Evolutionary conservation across 1,140 invertebrate species (phyloP).

Genomic region (Papilio aristodemus): DNA sequence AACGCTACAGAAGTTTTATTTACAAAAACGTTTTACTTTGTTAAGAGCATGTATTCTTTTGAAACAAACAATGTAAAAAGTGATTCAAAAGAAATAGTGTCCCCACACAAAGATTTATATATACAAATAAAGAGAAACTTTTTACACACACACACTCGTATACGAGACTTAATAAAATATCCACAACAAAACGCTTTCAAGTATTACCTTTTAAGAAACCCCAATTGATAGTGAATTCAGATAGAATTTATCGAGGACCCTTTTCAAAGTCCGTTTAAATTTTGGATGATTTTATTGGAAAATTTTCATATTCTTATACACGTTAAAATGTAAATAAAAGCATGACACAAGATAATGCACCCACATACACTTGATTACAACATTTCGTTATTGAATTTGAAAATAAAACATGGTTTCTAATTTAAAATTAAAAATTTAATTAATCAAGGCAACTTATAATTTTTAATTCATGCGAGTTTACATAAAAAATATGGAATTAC

Average conservation of each 20-base stretch:
- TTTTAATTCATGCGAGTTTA: too few species aligned
- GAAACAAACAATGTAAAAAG: conserved; percentile 7
- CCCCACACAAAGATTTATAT: conserved; percentile 6
- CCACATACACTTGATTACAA: too few species aligned
- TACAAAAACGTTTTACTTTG: conserved; percentile 22
- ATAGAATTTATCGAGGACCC: conserved; percentile 7
- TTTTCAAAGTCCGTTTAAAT: background rate
- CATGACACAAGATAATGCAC: too few species aligned
- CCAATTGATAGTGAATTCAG: conserved; percentile 19
- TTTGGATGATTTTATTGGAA: conserved; percentile 7
- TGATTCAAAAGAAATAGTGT: conserved; percentile 3
- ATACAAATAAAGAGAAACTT: conserved; percentile 13
- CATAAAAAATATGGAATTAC: too few species aligned
- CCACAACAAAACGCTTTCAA: conserved; percentile 13
- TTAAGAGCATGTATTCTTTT: conserved; percentile 7
- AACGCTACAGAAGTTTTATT: conserved; percentile 16
- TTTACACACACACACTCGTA: background rate
- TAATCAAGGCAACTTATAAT: too few species aligned
- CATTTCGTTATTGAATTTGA: background rate
- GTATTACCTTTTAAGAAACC: conserved; percentile 6
- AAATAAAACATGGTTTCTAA: too few species aligned
- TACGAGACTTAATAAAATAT: background rate
- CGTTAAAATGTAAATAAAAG: background rate
- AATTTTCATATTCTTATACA: background rate
- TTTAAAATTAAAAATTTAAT: too few species aligned